Percentiles rank a stretch among this genome's conserved stretches.
Evolutionary conservation across 2,888 invertebrate species (phyloP).

Genomic region (Tipula confusa): DNA sequence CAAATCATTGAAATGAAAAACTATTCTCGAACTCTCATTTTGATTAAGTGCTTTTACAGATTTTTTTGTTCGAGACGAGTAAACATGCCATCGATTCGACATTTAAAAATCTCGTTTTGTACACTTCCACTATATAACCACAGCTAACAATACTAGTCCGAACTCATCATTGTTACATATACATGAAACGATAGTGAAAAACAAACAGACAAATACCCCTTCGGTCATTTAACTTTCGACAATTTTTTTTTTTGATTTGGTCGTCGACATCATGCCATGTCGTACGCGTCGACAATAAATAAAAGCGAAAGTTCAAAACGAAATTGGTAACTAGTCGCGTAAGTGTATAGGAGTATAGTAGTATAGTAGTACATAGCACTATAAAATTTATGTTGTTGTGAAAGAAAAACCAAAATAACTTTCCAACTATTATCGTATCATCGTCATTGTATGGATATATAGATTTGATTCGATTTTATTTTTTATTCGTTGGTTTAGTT

Average conservation of each 20-base stretch:
- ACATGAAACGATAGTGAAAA: background rate
- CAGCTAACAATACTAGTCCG: background rate
- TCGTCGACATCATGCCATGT: background rate
- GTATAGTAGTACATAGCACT: background rate
- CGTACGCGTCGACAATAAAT: constrained; percentile 25
- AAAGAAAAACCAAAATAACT: constrained; percentile 17
- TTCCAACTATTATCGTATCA: background rate
- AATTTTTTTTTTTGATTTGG: background rate
- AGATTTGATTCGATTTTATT: background rate
- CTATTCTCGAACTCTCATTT: too few relatives aligned
- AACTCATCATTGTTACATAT: background rate
- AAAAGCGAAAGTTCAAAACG: constrained; percentile 7
- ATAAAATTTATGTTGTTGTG: background rate
- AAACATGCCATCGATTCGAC: background rate
- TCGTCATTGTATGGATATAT: background rate
- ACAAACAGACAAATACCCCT: background rate
- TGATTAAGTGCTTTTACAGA: too few relatives aligned
- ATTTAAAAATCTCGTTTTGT: background rate
- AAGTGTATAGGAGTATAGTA: background rate
- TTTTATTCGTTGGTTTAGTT: too few relatives aligned
- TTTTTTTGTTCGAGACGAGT: background rate
- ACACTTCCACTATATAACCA: background rate
- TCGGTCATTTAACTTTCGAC: constrained; percentile 6
- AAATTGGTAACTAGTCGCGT: background rate
- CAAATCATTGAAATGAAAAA: background rate